A percentile compares a stretch with the other conserved stretches of the same genome.
phyloP scores from a whole-genome alignment of 2,113 vertebrate genomes.

The Motacilla tschutschensis region DNA sequence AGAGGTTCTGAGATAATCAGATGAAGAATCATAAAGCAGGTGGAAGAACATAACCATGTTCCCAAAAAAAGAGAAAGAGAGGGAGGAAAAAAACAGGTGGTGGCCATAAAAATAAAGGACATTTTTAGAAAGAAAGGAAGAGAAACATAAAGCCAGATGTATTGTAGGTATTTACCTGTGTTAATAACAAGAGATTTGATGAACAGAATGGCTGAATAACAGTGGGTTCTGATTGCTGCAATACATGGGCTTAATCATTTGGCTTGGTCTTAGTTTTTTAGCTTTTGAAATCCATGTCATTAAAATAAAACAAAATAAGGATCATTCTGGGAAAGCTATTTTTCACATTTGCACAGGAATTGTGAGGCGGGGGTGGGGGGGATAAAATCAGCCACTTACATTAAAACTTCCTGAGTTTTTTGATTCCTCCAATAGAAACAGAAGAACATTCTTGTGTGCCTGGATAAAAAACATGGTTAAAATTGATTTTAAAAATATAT shows the following conservation, averaged over 20 bases:
- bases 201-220: background rate
- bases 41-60: background rate
- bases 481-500: background rate
- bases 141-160: background rate
- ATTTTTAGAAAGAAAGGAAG: background rate
- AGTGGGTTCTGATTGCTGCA: background rate
- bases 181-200: background rate
- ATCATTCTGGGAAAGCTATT: background rate
- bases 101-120: background rate
- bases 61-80: background rate
- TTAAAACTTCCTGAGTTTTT: background rate
- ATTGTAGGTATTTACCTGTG: background rate
- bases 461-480: background rate
- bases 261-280: background rate
- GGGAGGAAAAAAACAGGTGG: accelerated
- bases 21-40: background rate
- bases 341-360: background rate
- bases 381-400: background rate
- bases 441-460: background rate
- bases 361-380: accelerated
- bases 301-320: background rate
- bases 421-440: background rate
- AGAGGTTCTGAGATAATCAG: background rate
- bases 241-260: background rate
- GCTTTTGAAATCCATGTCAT: background rate